A percentile compares a stretch with the other conserved stretches of the same genome.
phyloP scores from a whole-genome alignment of 2,797 vertebrate genomes.

The Scolopax rusticola region DNA sequence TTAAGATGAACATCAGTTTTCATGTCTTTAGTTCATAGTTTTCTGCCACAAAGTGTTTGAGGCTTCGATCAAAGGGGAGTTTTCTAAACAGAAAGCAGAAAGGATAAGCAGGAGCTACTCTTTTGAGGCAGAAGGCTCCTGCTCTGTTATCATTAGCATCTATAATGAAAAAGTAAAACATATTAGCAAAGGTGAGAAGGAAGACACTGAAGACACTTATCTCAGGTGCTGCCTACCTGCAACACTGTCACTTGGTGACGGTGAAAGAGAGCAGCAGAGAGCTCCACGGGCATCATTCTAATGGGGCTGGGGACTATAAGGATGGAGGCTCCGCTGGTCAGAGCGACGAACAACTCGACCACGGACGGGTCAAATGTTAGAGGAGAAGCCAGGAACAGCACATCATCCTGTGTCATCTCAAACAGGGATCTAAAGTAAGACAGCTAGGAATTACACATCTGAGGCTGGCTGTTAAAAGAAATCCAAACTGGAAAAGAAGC shows the following conservation, averaged over 20 bases:
- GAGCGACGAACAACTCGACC: constrained; percentile 92
- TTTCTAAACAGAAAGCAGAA: background rate
- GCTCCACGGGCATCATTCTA: constrained; percentile 86
- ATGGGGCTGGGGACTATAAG: constrained; percentile 86
- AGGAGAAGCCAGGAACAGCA: constrained; percentile 92
- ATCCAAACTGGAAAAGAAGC: background rate
- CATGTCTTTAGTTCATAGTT: background rate
- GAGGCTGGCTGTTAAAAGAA: background rate
- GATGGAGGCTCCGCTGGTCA: constrained; percentile 90
- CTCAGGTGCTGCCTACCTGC: constrained; percentile 81
- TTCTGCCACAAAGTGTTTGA: background rate
- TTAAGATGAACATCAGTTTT: background rate
- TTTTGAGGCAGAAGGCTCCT: background rate
- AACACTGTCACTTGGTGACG: constrained; percentile 87
- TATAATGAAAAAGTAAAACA: background rate
- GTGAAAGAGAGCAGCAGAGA: constrained; percentile 85
- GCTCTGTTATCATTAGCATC: background rate
- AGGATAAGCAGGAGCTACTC: rapidly evolving
- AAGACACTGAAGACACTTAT: background rate
- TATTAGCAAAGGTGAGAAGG: background rate
- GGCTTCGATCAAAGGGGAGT: background rate
- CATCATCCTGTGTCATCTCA: constrained; percentile 85
- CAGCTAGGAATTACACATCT: background rate
- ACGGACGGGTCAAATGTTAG: constrained; percentile 97
- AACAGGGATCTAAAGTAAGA: constrained; percentile 85